These are phyloP conservation scores for Zaprionus bogoriensis DNA, from an alignment of 2,888 invertebrate genomes.

Conservation along the genomic window DNA sequence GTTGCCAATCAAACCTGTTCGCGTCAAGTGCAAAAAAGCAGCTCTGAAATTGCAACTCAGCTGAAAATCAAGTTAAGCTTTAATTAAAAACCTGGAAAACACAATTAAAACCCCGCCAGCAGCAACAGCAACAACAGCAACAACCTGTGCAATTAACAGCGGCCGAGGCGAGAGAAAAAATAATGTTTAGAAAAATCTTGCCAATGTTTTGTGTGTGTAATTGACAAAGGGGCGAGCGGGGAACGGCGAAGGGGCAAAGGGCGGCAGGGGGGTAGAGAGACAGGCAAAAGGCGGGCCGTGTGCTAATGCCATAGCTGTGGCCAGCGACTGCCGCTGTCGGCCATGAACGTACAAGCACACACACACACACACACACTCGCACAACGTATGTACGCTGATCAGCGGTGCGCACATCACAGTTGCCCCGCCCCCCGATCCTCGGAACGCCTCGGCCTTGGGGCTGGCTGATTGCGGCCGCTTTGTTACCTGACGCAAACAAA, in stretches of 20 bases:
- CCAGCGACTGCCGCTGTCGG: constrained; percentile 31
- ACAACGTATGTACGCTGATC: constrained; percentile 42
- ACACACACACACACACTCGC: constrained; percentile 3
- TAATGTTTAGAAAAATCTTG: constrained; percentile 70
- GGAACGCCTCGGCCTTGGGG: constrained; percentile 57
- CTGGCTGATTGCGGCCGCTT: constrained; percentile 57
- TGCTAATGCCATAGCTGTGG: not conserved
- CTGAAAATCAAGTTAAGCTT: constrained; percentile 75
- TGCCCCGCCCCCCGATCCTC: constrained; percentile 20
- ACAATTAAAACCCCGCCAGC: constrained; percentile 60
- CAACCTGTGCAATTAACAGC: constrained; percentile 71
- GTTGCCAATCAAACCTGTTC: constrained; percentile 72
- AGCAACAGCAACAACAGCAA: constrained; percentile 40
- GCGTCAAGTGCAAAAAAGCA: constrained; percentile 67
- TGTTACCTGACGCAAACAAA: constrained; percentile 55
- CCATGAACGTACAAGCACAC: constrained; percentile 47
- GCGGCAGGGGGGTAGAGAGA: not conserved
- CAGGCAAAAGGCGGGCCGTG: not conserved
- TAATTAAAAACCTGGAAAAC: constrained; percentile 77
- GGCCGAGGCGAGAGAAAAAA: constrained; percentile 42
- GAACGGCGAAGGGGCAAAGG: constrained; percentile 13
- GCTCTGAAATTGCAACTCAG: constrained; percentile 70
- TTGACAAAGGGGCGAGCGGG: constrained; percentile 35
- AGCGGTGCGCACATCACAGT: constrained; percentile 40
- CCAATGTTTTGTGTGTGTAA: constrained; percentile 64